These are phyloP conservation scores for Cryptocephalus primarius DNA, from an alignment of 2,888 invertebrate species.

Conservation along the genomic window DNA sequence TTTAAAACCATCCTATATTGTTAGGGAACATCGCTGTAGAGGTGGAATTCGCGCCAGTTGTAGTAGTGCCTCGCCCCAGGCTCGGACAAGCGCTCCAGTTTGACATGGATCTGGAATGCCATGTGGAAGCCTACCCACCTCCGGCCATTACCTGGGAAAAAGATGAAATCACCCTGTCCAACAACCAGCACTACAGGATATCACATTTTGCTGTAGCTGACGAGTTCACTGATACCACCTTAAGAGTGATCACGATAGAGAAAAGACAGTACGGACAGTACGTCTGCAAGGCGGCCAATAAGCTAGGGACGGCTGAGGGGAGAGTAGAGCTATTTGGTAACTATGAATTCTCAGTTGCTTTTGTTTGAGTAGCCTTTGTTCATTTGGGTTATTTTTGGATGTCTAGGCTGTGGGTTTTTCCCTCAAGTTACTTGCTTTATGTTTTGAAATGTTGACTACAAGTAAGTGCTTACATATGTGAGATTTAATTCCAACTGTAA, in stretches of 20 bases:
- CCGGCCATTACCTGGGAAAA: slow-evolving; percentile 89
- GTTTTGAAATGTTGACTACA: neutral
- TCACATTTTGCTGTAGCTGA: slow-evolving; percentile 87
- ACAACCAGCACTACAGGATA: slow-evolving; percentile 85
- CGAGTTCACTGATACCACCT: slow-evolving; percentile 82
- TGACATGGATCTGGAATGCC: slow-evolving; percentile 90
- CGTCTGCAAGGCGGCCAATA: slow-evolving; percentile 80
- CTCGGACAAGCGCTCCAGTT: slow-evolving; percentile 83
- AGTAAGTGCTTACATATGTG: neutral
- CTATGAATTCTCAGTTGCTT: slow-evolving; percentile 20
- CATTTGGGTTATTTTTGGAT: too few relatives aligned
- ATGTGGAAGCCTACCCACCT: slow-evolving; percentile 89
- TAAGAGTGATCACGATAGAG: slow-evolving; percentile 82
- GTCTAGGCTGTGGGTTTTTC: too few relatives aligned
- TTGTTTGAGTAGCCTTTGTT: neutral
- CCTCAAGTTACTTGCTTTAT: too few relatives aligned
- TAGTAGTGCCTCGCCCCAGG: slow-evolving; percentile 72
- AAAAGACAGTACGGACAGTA: slow-evolving; percentile 81
- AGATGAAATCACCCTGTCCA: slow-evolving; percentile 67
- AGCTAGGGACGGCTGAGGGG: slow-evolving; percentile 71
- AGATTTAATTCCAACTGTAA: neutral
- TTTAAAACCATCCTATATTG: too few relatives aligned
- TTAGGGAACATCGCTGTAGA: slow-evolving; percentile 71
- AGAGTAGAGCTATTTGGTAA: slow-evolving; percentile 73
- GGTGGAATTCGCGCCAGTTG: slow-evolving; percentile 81